Conservation (phyloP, 2,797 vertebrate species). For the Nyctibius grandis region DNA sequence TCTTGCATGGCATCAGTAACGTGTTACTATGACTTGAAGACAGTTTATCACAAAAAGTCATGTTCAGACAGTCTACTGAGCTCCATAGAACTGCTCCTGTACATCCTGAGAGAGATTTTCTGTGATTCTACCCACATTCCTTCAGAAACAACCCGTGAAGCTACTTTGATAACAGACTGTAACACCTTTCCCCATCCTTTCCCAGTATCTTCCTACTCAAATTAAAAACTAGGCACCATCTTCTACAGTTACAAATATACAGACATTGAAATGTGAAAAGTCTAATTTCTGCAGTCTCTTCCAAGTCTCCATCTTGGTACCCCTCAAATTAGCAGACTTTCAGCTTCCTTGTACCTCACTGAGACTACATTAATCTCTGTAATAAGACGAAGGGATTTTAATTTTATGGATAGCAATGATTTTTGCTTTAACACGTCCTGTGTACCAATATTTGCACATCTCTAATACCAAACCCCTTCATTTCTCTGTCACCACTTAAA, state of each 20-base stretch:
- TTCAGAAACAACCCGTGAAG: neutral
- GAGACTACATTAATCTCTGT: neutral
- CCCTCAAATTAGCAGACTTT: neutral
- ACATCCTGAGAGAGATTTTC: neutral
- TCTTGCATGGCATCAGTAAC: neutral
- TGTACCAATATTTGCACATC: conserved; percentile 27
- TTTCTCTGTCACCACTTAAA: conserved; percentile 46
- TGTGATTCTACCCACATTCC: neutral
- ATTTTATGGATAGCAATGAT: conserved; percentile 14
- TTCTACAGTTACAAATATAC: neutral
- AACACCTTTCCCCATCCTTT: neutral
- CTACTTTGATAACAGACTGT: neutral
- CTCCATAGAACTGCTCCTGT: neutral
- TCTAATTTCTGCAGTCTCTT: neutral
- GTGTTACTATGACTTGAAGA: neutral
- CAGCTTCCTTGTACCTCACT: neutral
- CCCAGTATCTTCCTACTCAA: neutral
- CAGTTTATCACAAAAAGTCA: neutral
- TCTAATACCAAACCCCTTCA: conserved; percentile 35
- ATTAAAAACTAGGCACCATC: neutral
- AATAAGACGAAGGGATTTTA: conserved; percentile 7
- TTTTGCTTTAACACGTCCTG: conserved; percentile 6
- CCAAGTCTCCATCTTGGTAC: neutral
- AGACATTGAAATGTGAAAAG: neutral
- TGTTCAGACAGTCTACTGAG: neutral